Percentiles rank a stretch among this genome's conserved stretches.
These are phyloP conservation scores for Anguilla anguilla DNA, from an alignment of 2,797 vertebrate species.

Conservation along the genomic window DNA sequence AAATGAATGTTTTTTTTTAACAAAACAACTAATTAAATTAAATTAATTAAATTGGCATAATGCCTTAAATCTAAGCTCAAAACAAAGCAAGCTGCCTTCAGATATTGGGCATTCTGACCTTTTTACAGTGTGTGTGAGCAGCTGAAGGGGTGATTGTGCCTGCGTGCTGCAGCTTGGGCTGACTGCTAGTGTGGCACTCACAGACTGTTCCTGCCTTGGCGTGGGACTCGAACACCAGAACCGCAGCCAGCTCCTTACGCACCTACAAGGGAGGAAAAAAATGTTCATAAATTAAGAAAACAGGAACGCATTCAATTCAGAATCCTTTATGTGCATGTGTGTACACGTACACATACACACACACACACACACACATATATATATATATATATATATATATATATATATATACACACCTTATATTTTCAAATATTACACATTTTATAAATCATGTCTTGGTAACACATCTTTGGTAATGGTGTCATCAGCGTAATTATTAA, in stretches of 20 bases:
- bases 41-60: no score
- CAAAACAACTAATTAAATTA: no score
- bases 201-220: conserved; percentile 89
- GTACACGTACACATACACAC: no score
- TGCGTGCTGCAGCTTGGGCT: conserved; percentile 31
- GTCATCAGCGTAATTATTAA: not conserved
- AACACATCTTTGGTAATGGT: not conserved
- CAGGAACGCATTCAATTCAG: not conserved
- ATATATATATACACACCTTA: no score
- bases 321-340: not conserved
- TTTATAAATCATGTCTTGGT: not conserved
- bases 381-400: no score
- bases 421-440: not conserved
- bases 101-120: no score
- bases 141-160: not conserved
- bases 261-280: conserved; percentile 70
- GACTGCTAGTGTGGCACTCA: conserved; percentile 72
- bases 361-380: no score
- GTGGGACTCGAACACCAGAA: conserved; percentile 92
- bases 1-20: no score
- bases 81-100: no score
- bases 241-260: conserved; percentile 88
- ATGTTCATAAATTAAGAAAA: conserved; percentile 19
- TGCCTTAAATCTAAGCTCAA: no score
- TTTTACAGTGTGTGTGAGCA: no score